Evolutionary conservation across 2,888 invertebrate species (phyloP), one percentile per base, ranked within the genome.

Genomic region (Acronicta leporina): DNA sequence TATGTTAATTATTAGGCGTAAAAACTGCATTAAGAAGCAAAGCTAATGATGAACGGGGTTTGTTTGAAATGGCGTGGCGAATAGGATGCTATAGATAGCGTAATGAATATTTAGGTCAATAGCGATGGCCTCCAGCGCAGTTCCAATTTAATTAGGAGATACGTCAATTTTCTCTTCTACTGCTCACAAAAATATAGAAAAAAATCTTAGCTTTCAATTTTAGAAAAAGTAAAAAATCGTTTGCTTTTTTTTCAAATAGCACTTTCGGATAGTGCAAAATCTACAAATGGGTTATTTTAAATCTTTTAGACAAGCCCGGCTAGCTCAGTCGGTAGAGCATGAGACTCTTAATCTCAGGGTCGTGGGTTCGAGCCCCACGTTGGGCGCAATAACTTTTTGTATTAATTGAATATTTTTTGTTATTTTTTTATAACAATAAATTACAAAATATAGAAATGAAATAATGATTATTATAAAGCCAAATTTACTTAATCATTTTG

Each of bases 341-440:
- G 95, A 95, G 95, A 95, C 95, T 95, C 95, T 95, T 95, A 95
- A 95, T 95, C 95, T 95, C 95, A 95, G 95, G 95, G 95, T 95
- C 95, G 95, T 95, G 95, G 95, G 95, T 95, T 95, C 95, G 95
- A 95, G 95, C 95, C 95, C 95, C 95, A 95, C 95, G 94, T 95
- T 95, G 95, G 95, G 95, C 95, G 95, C 73, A 48, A 38, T 1
- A 0, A 40, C 42, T 73, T 77, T 73, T 67, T 75, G 77, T 42
- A 11, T 3, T 33, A 20, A 20, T 20, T 20, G 20, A 20, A 20
- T 11, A 11, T 10, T 33, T 33, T 33, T 0, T 33, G 4, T 11
- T 4, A 33, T 33, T 33, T 27, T 7, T 27, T 27, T 1, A n/a
- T n/a, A 20, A 20, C 20, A 20, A 20, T n/a, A n/a, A 4, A 20